Percentiles rank a stretch among this genome's conserved stretches.
phyloP scores from a whole-genome alignment of 2,113 vertebrate species.

The Pyrgilauda ruficollis region DNA sequence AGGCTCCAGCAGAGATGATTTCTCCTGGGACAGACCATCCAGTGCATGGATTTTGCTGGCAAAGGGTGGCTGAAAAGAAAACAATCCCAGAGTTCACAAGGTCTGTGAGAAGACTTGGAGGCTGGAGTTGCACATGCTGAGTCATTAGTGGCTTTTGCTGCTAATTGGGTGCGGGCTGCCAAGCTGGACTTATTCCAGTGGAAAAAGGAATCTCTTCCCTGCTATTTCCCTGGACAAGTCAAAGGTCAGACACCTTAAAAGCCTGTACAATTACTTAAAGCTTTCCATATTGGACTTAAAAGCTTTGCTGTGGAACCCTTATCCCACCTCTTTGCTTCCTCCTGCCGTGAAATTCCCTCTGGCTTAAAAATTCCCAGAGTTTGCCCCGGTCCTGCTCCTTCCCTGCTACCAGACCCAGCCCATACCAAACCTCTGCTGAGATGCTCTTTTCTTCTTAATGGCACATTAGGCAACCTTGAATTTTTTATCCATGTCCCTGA shows the following conservation, averaged over 20 bases:
- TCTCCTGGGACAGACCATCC: background rate
- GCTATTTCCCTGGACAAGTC: background rate
- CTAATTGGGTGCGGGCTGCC: background rate
- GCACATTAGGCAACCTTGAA: background rate
- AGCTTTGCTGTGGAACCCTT: background rate
- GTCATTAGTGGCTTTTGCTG: background rate
- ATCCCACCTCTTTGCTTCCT: background rate
- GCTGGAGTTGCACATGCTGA: background rate
- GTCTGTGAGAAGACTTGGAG: conserved; percentile 11
- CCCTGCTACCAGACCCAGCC: background rate
- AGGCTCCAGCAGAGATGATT: background rate
- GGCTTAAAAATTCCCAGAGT: background rate
- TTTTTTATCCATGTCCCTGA: background rate
- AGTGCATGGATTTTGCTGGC: background rate
- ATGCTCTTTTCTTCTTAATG: background rate
- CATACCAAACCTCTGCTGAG: background rate
- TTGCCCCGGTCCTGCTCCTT: background rate
- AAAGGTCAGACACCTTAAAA: conserved; percentile 30
- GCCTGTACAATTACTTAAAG: background rate
- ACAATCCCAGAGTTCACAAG: background rate
- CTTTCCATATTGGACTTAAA: background rate
- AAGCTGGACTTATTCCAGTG: background rate
- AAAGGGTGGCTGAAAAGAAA: conserved; percentile 1
- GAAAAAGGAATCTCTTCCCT: conserved; percentile 19
- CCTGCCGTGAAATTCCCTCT: background rate